phyloP scores from a whole-genome alignment of 2,113 vertebrate species.

The Pomatorhinus ruficollis region DNA sequence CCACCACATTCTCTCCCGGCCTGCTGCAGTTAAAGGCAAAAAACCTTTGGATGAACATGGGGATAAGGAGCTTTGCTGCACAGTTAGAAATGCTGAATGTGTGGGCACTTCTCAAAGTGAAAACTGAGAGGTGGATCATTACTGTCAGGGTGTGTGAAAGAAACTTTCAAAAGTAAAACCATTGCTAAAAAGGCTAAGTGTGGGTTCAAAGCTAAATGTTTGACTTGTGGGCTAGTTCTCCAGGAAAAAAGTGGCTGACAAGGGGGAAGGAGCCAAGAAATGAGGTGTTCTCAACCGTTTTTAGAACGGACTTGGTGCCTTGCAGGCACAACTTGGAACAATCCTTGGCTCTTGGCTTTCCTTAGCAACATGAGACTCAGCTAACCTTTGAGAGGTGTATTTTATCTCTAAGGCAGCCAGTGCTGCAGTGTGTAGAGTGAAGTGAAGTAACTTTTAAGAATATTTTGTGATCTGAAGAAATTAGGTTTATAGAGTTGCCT shows the following conservation, averaged over 20 bases:
- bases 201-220: neutral
- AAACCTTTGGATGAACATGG: neutral
- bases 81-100: neutral
- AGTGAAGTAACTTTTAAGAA: neutral
- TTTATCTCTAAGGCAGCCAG: neutral
- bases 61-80: neutral
- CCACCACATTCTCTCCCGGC: rapidly evolving
- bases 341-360: neutral
- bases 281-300: neutral
- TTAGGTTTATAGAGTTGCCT: neutral
- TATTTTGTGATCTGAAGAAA: neutral
- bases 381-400: neutral
- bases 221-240: neutral
- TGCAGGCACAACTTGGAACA: neutral
- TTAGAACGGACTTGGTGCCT: neutral
- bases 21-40: neutral
- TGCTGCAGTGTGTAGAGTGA: neutral
- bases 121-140: neutral
- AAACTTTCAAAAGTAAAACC: neutral
- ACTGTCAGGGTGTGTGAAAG: neutral
- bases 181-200: neutral
- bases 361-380: neutral
- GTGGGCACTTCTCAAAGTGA: neutral
- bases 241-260: neutral
- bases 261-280: neutral